These are phyloP conservation scores for Piprites chloris DNA, from an alignment of 2,113 vertebrate species.

Conservation along the genomic window DNA sequence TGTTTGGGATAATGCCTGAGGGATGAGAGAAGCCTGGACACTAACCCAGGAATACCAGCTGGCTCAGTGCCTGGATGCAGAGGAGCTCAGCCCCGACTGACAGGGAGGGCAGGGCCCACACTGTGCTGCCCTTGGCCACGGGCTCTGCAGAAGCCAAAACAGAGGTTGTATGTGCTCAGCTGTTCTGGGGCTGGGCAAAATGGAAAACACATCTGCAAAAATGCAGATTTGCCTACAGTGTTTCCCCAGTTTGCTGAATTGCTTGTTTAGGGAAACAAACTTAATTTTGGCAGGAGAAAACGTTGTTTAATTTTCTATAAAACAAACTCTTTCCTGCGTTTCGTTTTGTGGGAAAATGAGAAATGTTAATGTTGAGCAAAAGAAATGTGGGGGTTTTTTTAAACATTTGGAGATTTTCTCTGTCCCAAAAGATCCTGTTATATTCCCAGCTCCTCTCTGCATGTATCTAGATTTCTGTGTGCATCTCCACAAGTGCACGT, in stretches of 20 bases:
- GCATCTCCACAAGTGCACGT: not conserved
- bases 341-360: not conserved
- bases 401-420: not conserved
- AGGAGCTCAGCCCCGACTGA: not conserved
- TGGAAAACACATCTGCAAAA: not conserved
- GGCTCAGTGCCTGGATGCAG: not conserved
- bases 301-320: not conserved
- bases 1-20: rapidly evolving
- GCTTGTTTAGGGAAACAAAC: constrained; percentile 8
- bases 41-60: not conserved
- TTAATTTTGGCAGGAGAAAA: not conserved
- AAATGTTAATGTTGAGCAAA: not conserved
- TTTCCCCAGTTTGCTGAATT: not conserved
- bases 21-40: not conserved
- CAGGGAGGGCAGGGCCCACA: not conserved
- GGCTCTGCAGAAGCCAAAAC: not conserved
- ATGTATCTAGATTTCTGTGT: not conserved
- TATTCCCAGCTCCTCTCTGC: not conserved
- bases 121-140: rapidly evolving
- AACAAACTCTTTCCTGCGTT: not conserved
- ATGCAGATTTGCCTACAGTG: not conserved
- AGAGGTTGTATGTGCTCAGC: not conserved
- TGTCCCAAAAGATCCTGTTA: not conserved
- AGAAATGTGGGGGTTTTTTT: not conserved
- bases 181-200: not conserved